Percentiles rank a stretch among this genome's conserved stretches.
These are phyloP conservation scores for Lithophane ornitopus DNA, from an alignment of 2,888 invertebrate genomes.

Conservation along the genomic window DNA sequence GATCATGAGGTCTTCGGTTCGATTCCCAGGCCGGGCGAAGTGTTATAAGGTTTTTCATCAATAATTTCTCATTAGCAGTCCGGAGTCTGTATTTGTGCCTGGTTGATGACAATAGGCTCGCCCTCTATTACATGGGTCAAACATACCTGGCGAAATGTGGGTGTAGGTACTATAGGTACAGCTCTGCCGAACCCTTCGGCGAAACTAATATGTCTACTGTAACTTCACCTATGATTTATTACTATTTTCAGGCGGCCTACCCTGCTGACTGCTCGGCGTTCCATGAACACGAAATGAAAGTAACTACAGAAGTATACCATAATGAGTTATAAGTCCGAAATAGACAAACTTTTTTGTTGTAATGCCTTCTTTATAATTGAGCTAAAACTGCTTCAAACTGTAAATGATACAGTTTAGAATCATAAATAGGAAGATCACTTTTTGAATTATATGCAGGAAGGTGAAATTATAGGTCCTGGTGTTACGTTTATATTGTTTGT, in stretches of 20 bases:
- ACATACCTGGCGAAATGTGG: too few species aligned
- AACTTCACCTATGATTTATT: not conserved
- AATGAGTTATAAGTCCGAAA: slow-evolving; percentile 92
- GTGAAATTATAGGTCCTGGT: not conserved
- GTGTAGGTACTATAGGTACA: too few species aligned
- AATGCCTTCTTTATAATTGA: slow-evolving; percentile 1
- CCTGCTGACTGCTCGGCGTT: slow-evolving; percentile 94
- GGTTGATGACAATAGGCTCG: too few species aligned
- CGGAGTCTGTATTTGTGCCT: too few species aligned
- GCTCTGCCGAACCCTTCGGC: too few species aligned
- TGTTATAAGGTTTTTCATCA: too few species aligned
- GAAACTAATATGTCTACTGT: too few species aligned
- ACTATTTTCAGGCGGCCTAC: slow-evolving; percentile 90
- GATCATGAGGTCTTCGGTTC: too few species aligned
- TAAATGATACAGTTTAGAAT: not conserved
- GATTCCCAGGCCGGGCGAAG: too few species aligned
- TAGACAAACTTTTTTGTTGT: slow-evolving; percentile 1
- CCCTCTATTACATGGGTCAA: too few species aligned
- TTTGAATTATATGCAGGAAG: not conserved
- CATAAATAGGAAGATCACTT: not conserved
- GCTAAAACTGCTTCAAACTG: not conserved
- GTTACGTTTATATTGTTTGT: not conserved
- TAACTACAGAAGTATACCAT: slow-evolving; percentile 95
- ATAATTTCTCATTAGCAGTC: too few species aligned
- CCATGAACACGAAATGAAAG: slow-evolving; percentile 95